These are phyloP conservation scores for Plebejus argus DNA, from an alignment of 2,888 invertebrate species.

Conservation along the genomic window DNA sequence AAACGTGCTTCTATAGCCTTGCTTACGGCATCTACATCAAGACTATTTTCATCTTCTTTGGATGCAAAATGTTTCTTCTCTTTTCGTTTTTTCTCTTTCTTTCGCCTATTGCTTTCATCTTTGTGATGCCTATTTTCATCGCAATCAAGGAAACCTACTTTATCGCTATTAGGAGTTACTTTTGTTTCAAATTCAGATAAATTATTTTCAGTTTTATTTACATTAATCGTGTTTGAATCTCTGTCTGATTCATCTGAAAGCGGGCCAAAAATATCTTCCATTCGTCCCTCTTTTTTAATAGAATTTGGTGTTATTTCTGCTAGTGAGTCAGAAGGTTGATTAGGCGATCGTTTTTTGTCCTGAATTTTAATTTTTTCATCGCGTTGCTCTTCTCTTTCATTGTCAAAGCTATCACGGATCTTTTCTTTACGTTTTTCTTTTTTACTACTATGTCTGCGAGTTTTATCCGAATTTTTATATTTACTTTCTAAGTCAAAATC, in stretches of 20 bases:
- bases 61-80: conserved; percentile 80
- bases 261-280: conserved; percentile 94
- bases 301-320: conserved; percentile 56
- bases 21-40: conserved; percentile 90
- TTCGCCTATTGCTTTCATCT: conserved; percentile 80
- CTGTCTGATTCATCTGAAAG: conserved; percentile 87
- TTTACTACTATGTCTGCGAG: conserved; percentile 76
- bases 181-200: conserved; percentile 55
- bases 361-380: conserved; percentile 82
- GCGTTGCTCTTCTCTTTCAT: conserved; percentile 58
- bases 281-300: conserved; percentile 87
- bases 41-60: conserved; percentile 88
- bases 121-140: conserved; percentile 67
- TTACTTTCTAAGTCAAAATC: conserved; percentile 55
- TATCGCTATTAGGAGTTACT: conserved; percentile 46
- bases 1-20: conserved; percentile 91
- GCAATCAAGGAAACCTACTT: conserved; percentile 44
- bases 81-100: conserved; percentile 83
- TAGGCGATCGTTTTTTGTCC: conserved; percentile 75
- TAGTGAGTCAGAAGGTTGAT: conserved; percentile 53
- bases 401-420: conserved; percentile 74
- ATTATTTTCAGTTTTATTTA: conserved; percentile 46
- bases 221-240: conserved; percentile 49
- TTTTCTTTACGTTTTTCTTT: conserved; percentile 83
- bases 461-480: conserved; percentile 74